Evolutionary conservation across 2,888 invertebrate species (phyloP).

Genomic region (Cephus nigrinus): DNA sequence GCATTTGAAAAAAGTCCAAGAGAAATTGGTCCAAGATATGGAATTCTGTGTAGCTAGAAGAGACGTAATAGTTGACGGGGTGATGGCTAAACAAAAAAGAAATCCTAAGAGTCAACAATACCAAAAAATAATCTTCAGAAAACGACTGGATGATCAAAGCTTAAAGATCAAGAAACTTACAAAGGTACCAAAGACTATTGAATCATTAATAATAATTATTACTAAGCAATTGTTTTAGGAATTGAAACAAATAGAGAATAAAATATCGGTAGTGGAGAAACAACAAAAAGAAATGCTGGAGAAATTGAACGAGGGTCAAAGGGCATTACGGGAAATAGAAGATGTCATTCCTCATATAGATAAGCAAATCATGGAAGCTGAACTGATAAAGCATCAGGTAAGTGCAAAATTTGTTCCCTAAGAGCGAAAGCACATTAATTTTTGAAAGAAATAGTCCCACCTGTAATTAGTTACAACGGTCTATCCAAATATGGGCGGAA

Average conservation of each 20-base stretch:
- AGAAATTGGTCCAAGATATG: slow-evolving; percentile 73
- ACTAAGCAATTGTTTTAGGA: slow-evolving; percentile 46
- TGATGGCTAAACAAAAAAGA: slow-evolving; percentile 70
- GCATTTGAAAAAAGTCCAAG: slow-evolving; percentile 71
- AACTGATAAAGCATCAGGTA: slow-evolving; percentile 65
- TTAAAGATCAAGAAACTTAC: slow-evolving; percentile 70
- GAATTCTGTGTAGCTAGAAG: slow-evolving; percentile 75
- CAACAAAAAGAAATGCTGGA: slow-evolving; percentile 46
- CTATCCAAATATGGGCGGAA: too few relatives aligned
- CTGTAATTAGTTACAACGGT: too few relatives aligned
- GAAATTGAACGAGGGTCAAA: slow-evolving; percentile 53
- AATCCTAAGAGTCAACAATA: slow-evolving; percentile 66
- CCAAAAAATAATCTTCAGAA: slow-evolving; percentile 68
- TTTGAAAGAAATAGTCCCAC: neutral
- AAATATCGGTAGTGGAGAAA: slow-evolving; percentile 45
- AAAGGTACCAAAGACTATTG: slow-evolving; percentile 62
- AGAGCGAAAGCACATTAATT: neutral
- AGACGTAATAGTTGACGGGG: slow-evolving; percentile 73
- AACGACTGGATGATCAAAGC: slow-evolving; percentile 72
- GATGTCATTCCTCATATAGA: slow-evolving; percentile 52
- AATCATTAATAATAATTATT: slow-evolving; percentile 5
- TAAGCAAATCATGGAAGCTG: slow-evolving; percentile 61
- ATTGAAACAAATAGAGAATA: slow-evolving; percentile 54
- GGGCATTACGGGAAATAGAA: slow-evolving; percentile 50
- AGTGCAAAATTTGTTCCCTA: slow-evolving; percentile 1